A percentile compares a stretch with the other conserved stretches of the same genome.
Conservation (phyloP, 2,888 invertebrate species). For the Xylota sylvarum region DNA sequence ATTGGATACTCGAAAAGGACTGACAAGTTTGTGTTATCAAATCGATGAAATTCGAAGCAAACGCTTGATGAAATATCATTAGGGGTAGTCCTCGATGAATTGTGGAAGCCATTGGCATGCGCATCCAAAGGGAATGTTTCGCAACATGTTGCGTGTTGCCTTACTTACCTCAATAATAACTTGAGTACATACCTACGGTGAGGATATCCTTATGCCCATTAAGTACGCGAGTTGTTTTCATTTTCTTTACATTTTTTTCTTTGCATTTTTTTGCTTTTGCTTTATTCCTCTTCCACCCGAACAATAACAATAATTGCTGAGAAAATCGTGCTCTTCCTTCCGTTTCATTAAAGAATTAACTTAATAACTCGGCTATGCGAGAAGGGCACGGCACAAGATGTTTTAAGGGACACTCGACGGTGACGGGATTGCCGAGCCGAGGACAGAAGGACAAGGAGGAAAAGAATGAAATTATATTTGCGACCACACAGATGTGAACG, state of each 20-base stretch:
- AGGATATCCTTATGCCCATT: conserved; percentile 38
- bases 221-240: conserved; percentile 31
- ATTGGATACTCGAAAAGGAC: conserved; percentile 72
- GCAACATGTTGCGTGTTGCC: conserved; percentile 33
- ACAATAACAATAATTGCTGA: conserved; percentile 51
- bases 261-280: conserved; percentile 1
- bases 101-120: conserved; percentile 63
- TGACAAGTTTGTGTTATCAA: conserved; percentile 61
- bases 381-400: conserved; percentile 5
- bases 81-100: conserved; percentile 52
- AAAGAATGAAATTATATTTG: conserved; percentile 42
- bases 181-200: conserved; percentile 24
- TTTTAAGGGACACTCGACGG: background rate
- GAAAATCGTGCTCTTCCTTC: conserved; percentile 36
- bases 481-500: conserved; percentile 36
- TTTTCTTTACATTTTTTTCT: conserved; percentile 29
- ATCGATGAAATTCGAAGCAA: conserved; percentile 59
- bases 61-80: conserved; percentile 13
- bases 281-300: background rate
- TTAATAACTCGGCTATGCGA: conserved; percentile 31
- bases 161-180: background rate
- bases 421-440: background rate
- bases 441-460: background rate
- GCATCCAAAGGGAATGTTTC: conserved; percentile 13
- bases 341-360: conserved; percentile 63